Conservation (phyloP, 2,113 vertebrate genomes). For the Synchiropus splendidus region DNA sequence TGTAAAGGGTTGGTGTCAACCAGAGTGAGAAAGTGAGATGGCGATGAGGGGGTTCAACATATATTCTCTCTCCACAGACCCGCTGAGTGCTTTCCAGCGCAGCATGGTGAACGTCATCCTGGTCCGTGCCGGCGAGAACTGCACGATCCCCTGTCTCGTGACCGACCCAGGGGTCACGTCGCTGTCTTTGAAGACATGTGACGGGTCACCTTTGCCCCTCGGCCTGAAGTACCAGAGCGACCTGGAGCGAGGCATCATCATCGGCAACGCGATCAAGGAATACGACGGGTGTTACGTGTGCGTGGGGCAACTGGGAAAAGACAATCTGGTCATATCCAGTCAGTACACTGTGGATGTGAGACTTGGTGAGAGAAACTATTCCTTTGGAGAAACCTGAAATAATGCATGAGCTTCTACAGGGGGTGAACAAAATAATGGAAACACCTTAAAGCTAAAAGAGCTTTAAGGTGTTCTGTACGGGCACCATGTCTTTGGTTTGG, state of each 20-base stretch:
- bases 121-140: slow-evolving; percentile 51
- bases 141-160: slow-evolving; percentile 61
- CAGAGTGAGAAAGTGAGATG: too few species aligned
- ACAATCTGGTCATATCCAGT: slow-evolving; percentile 39
- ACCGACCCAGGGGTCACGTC: slow-evolving; percentile 55
- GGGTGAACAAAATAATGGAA: too few species aligned
- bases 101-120: slow-evolving; percentile 58
- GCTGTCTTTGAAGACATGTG: slow-evolving; percentile 50
- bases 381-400: neutral
- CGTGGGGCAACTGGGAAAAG: slow-evolving; percentile 37
- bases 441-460: too few species aligned
- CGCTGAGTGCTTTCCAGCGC: slow-evolving; percentile 50
- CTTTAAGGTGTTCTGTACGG: too few species aligned
- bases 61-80: slow-evolving; percentile 29
- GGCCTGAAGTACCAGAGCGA: slow-evolving; percentile 40
- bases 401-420: too few species aligned
- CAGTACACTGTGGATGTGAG: slow-evolving; percentile 58
- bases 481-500: too few species aligned
- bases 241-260: slow-evolving; percentile 53
- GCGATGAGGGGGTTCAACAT: too few species aligned
- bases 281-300: slow-evolving; percentile 63
- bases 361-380: slow-evolving; percentile 40
- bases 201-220: slow-evolving; percentile 40
- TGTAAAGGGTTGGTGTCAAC: slow-evolving; percentile 64
- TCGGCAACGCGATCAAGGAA: slow-evolving; percentile 43